Evolutionary conservation across 2,888 invertebrate species (phyloP), one percentile per base, ranked within the genome.

Genomic region (Cheilosia variabilis): DNA sequence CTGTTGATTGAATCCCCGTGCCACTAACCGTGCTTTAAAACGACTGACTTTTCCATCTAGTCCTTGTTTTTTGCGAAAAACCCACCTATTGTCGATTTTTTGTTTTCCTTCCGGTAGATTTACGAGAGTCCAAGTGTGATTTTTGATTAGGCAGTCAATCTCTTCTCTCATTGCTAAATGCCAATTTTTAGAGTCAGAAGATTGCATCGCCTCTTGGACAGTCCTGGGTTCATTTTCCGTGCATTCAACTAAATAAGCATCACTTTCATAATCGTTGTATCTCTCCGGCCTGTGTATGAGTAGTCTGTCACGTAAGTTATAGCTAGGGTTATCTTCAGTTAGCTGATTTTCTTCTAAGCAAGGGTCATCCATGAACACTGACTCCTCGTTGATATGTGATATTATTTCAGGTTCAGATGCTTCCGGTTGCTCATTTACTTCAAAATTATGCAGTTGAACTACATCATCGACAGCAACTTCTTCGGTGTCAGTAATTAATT

Each of bases 11-110:
- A 87, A 90, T 31, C 90, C 90, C 31, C 88, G 68, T n/a, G 88
- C 89, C 13, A 90, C 90, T 13, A 90, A 63, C 17, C 90, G 66
- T 9, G 90, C 89, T 76, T 89, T 89, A 37, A 82, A 88, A 37
- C 86, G 31, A 45, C 62, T 50, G 13, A 47, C 9, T 52, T 52
- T 41, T 37, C 17, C 47, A 7, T 53, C 66, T 10, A 60, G 43
- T 0, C 66, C 52, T 10, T 19, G 45, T 77, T 90, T 90, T 57
- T 22, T 22, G 73, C 88, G 88, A 53, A 83, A 89, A 4, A 89
- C 87, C 89, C 89, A 89, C 58, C 88, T 89, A 13, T 75, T 88
- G 24, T 81, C 86, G 27, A 89, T 87, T 15, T 78, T 60, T 58
- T 88, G 88, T 41, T 68, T 52, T 19, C 60, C 78, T 6, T 24